Evolutionary conservation across 2,113 vertebrate species (phyloP).

Genomic region (Actinemys pallida): DNA sequence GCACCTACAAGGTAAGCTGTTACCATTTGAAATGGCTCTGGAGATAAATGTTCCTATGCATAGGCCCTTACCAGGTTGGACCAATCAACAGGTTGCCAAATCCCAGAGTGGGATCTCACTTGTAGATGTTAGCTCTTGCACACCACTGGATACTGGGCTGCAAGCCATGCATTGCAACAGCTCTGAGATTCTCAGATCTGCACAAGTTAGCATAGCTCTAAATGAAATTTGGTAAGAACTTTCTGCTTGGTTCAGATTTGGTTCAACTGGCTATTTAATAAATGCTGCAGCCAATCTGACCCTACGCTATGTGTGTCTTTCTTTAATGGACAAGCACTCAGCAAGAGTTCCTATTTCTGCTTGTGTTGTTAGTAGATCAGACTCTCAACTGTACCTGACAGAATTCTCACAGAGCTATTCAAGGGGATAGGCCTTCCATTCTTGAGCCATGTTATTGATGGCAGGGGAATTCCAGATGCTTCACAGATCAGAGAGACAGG

Average conservation of each 20-base stretch:
- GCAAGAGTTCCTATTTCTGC: not conserved
- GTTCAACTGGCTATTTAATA: not conserved
- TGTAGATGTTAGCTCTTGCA: not conserved
- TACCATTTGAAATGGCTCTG: not conserved
- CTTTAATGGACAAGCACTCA: not conserved
- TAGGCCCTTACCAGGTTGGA: not conserved
- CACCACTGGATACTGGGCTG: not conserved
- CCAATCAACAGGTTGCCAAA: not conserved
- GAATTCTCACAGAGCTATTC: constrained; percentile 81
- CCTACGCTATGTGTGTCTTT: not conserved
- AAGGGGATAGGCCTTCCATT: constrained; percentile 84
- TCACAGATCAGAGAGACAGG: constrained; percentile 91
- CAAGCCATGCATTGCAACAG: not conserved
- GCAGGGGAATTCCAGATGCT: constrained; percentile 92
- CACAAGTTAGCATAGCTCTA: not conserved
- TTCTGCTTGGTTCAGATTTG: not conserved
- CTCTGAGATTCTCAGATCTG: not conserved
- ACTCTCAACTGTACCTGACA: constrained; percentile 86
- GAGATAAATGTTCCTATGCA: not conserved
- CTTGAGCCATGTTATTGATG: constrained; percentile 91
- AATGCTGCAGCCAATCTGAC: not conserved
- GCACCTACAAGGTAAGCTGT: not conserved
- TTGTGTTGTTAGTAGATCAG: too few species aligned
- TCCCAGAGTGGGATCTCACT: not conserved
- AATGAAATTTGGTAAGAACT: not conserved